These are phyloP conservation scores for Parotocinclus haroldoi DNA, from an alignment of 2,797 vertebrate genomes.

Conservation along the genomic window DNA sequence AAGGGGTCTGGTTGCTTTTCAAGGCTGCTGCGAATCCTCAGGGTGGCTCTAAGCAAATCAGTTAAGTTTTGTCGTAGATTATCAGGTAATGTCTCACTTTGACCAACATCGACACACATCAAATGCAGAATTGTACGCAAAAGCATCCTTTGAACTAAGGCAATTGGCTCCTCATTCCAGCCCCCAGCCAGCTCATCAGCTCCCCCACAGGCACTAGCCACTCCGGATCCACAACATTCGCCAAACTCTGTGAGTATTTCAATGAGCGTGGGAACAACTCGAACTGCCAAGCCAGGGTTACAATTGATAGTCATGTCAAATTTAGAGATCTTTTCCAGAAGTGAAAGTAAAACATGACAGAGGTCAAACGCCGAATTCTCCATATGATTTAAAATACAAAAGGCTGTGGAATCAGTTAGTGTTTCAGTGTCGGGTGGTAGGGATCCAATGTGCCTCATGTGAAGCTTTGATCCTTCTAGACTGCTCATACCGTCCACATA, in stretches of 20 bases:
- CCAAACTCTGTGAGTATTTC: conserved; percentile 90
- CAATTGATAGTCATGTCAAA: conserved; percentile 89
- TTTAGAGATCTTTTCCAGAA: conserved; percentile 92
- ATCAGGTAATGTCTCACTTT: conserved; percentile 81
- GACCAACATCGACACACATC: conserved; percentile 84
- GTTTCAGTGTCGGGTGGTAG: conserved; percentile 63
- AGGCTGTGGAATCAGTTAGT: conserved; percentile 75
- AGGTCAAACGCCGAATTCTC: conserved; percentile 94
- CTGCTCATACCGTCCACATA: conserved; percentile 57
- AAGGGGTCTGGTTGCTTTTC: conserved; percentile 80
- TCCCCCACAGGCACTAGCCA: conserved; percentile 64
- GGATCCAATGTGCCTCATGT: conserved; percentile 60
- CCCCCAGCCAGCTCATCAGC: conserved; percentile 78
- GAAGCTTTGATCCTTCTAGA: conserved; percentile 54
- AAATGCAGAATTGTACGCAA: conserved; percentile 86
- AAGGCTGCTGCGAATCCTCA: conserved; percentile 82
- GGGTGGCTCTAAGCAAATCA: conserved; percentile 85
- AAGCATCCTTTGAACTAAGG: conserved; percentile 93
- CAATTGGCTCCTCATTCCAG: conserved; percentile 91
- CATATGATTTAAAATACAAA: conserved; percentile 73
- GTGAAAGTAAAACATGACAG: conserved; percentile 86
- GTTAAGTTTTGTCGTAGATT: conserved; percentile 85
- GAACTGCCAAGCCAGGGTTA: conserved; percentile 80
- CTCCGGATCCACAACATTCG: conserved; percentile 73
- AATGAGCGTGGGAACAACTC: conserved; percentile 88